Base-by-base conservation (phyloP, 2,888 invertebrate genomes). In the Pediacus dermestoides region DNA sequence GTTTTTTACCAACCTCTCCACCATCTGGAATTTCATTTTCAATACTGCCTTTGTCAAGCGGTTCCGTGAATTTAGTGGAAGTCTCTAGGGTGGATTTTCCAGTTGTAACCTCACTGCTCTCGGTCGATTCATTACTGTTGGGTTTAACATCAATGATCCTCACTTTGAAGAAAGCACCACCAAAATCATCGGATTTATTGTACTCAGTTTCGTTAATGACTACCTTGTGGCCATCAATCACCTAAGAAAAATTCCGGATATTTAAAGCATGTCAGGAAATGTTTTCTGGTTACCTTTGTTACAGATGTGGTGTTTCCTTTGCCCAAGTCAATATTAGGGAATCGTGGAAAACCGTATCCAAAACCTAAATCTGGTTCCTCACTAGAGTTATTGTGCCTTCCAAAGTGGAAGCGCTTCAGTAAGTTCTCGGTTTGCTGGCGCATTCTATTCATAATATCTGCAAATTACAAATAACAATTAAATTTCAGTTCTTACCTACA, bases 201-300 rank as follows among this genome's bases (percentile, higher is more conserved):
- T 72, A 75, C 34, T 70, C 70, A 1, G 76, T 76, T 52, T 75
- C 73, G 55, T 76, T 76, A 42, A 75, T 68, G 16, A 73, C 72
- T 27, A 76, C 73, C 16, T 72, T 68, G 55, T 75, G 74, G 26
- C 74, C 74, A 43, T 74, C 65, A 48, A 75, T 70, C 7, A 75
- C 48, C 76, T 76, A 53, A 10, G 57, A 47, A 84, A 67, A 12
- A 33, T 10, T 18, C 6, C 21, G n/a, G n/a, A 18, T 18, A 18
- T 18, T 18, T 18, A 7, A 7, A 18, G n/a, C 6, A 18, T 7
- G n/a, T 7, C 6, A 18, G n/a, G n/a, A 18, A 18, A 18, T 18
- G 6, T 18, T 18, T 18, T 18, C 9, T 11, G 11, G 28, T 55
- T 55, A 68, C 68, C 60, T 68, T 67, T 4, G 67, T 67, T 28